Evolutionary conservation across 1,140 invertebrate species (phyloP), one percentile per base, ranked within the genome.

Genomic region (Pararge aegeria): DNA sequence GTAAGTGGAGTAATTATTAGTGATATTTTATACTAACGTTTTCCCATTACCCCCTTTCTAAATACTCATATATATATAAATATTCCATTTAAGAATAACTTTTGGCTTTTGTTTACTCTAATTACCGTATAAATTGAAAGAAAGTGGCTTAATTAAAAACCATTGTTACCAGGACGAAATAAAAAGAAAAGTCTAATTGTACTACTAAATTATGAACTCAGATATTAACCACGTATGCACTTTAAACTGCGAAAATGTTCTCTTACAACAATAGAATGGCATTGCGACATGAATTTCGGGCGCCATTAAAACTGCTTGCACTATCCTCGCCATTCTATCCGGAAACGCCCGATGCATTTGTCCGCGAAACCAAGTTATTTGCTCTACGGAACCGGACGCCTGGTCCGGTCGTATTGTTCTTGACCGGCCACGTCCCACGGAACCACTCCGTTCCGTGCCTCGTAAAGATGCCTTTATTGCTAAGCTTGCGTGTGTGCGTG

Each of bases 391-490:
- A 67, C 58, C 44, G 56, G 34, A 15, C 50, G 60, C 44, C 54
- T 48, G 62, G 60, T 50, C 51, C 66, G 64, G 50, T 57, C 57
- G 68, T 68, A 75, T 78, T 75, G 74, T 77, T 73, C 73, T 62
- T 54, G 20, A 38, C 66, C 67, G 58, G 61, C 48, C 58, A 54
- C 68, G 57, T 66, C 30, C 30, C 2, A 12, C 30, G 58, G 68
- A 61, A 67, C 66, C 55, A 40, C 68, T 66, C 70, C 70, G 73
- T 78, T 75, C 64, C 51, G 38, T 66, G 71, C 68, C 66, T 61
- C 71, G 62, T 75, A 83, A 78, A 80, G 64, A 75, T 69, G 66
- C 65, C 58, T 78, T 76, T 80, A 78, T 74, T 70, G 61, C 69
- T 16, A 42, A 40, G 29, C 38, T 64, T 60, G 67, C 66, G 67